Conservation (phyloP, 2,888 invertebrate genomes). For the Drosophila demipolita region DNA sequence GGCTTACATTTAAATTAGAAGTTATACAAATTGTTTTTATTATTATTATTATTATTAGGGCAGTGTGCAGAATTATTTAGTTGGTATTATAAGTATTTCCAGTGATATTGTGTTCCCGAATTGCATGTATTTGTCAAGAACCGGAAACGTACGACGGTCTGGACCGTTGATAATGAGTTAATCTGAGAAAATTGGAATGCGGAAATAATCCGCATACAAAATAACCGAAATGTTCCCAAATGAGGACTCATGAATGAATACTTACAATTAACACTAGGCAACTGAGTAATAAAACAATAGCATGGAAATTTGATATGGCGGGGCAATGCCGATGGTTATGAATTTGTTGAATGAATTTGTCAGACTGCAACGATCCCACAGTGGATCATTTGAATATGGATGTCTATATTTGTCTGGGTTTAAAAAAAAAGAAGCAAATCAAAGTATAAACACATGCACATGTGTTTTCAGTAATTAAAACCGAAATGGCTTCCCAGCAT, state of each 20-base stretch:
- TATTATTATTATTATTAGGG: too few species aligned
- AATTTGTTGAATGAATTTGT: slow-evolving; percentile 54
- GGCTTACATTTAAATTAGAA: background rate
- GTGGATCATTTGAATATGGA: slow-evolving; percentile 39
- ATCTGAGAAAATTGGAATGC: slow-evolving; percentile 53
- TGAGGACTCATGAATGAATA: slow-evolving; percentile 50
- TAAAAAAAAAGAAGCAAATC: slow-evolving; percentile 54
- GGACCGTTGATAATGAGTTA: slow-evolving; percentile 19
- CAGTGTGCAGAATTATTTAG: slow-evolving; percentile 33
- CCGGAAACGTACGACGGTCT: slow-evolving; percentile 31
- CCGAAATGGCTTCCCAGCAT: slow-evolving; percentile 27
- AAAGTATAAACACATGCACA: slow-evolving; percentile 59
- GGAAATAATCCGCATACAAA: slow-evolving; percentile 40
- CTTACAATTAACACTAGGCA: slow-evolving; percentile 35
- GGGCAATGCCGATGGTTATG: slow-evolving; percentile 52
- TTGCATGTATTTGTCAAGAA: slow-evolving; percentile 16
- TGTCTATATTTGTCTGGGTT: slow-evolving; percentile 44
- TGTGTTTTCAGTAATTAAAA: slow-evolving; percentile 63
- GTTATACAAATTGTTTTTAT: too few species aligned
- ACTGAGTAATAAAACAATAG: slow-evolving; percentile 55
- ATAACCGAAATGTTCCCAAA: slow-evolving; percentile 22
- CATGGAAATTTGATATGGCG: slow-evolving; percentile 51
- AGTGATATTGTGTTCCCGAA: slow-evolving; percentile 9
- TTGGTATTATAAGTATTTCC: background rate
- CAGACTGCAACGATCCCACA: slow-evolving; percentile 57